Conservation (phyloP, 2,797 vertebrate genomes). For the Lithobates sylvaticus region DNA sequence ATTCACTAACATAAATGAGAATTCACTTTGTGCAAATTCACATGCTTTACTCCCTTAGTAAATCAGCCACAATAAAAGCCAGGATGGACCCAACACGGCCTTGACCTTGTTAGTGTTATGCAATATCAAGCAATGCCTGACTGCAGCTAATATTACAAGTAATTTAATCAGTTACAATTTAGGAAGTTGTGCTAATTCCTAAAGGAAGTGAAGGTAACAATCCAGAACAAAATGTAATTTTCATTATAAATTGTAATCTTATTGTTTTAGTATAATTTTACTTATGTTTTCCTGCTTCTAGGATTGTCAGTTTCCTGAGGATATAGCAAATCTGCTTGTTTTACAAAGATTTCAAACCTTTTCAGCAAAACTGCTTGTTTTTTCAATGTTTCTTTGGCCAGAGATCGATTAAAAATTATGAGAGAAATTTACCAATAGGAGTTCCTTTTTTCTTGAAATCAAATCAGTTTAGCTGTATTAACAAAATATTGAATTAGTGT, state of each 20-base stretch:
- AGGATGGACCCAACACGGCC: too few relatives aligned
- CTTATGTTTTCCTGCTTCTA: not conserved
- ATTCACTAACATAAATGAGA: too few relatives aligned
- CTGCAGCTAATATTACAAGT: not conserved
- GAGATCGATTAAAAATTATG: constrained; percentile 2
- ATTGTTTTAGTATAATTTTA: not conserved
- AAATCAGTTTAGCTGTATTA: not conserved
- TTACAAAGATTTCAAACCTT: not conserved
- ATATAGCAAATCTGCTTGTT: not conserved
- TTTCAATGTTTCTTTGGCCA: constrained; percentile 12
- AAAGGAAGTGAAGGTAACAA: too few relatives aligned
- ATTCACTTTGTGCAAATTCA: too few relatives aligned
- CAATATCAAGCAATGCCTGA: not conserved
- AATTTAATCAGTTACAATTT: not conserved
- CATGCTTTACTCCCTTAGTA: too few relatives aligned
- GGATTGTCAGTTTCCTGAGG: not conserved
- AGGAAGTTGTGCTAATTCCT: not conserved
- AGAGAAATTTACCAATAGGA: constrained; percentile 24
- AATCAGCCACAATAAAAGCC: too few relatives aligned
- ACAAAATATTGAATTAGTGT: constrained; percentile 5
- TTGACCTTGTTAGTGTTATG: not conserved
- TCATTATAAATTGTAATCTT: not conserved
- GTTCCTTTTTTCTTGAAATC: not conserved
- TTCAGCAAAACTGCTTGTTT: constrained; percentile 10
- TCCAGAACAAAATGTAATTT: too few relatives aligned